Conservation (phyloP, 2,113 vertebrate genomes). For the Hydropotes inermis region DNA sequence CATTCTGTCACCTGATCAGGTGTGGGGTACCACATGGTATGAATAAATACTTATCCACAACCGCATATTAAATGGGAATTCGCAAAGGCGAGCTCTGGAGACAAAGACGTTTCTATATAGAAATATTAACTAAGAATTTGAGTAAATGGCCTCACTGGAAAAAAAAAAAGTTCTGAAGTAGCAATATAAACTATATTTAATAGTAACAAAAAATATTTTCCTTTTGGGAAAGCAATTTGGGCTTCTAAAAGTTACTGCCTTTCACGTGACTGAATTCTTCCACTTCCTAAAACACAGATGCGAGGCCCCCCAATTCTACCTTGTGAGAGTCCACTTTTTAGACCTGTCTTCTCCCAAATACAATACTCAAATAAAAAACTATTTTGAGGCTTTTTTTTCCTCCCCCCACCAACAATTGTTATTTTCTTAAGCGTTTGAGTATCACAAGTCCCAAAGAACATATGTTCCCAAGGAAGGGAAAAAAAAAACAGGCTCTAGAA, state of each 20-base stretch:
- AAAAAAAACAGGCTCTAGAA: constrained; percentile 79
- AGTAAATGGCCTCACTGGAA: constrained; percentile 71
- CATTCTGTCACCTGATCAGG: constrained; percentile 79
- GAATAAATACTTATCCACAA: constrained; percentile 80
- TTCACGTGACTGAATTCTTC: constrained; percentile 71
- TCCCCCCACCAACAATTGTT: constrained; percentile 68
- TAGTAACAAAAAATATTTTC: constrained; percentile 59
- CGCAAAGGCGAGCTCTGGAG: constrained; percentile 70
- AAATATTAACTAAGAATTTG: constrained; percentile 78
- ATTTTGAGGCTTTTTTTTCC: constrained; percentile 66
- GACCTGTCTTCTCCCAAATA: constrained; percentile 52
- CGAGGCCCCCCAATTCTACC: constrained; percentile 63
- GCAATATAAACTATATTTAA: constrained; percentile 59
- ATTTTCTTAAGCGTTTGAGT: constrained; percentile 78
- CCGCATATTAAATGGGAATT: constrained; percentile 75
- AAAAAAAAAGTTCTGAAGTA: constrained; percentile 63
- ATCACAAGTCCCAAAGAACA: constrained; percentile 69
- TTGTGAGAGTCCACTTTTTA: constrained; percentile 39
- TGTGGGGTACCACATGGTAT: constrained; percentile 74
- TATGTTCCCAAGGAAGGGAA: constrained; percentile 73
- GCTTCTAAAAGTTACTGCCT: constrained; percentile 65
- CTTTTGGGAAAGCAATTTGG: constrained; percentile 64
- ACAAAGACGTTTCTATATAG: constrained; percentile 81
- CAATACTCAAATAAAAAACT: constrained; percentile 76
- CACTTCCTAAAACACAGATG: constrained; percentile 73